These are phyloP conservation scores for Huso huso DNA, from an alignment of 2,797 vertebrate genomes.

Conservation along the genomic window DNA sequence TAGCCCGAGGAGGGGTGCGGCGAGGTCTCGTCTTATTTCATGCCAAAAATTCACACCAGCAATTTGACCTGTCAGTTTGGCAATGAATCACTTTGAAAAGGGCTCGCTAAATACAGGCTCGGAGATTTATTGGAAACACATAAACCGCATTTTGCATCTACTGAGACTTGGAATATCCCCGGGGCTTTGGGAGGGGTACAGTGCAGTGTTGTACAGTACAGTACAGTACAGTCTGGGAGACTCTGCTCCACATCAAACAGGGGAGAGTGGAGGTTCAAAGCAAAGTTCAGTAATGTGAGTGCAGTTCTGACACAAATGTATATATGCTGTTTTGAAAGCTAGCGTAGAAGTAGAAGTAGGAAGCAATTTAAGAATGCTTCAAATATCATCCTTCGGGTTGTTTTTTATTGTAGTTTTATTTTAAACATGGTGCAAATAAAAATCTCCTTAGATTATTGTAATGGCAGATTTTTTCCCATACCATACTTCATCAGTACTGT, in stretches of 20 bases:
- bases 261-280: constrained; percentile 31
- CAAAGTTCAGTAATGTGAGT: not conserved
- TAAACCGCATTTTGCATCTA: constrained; percentile 53
- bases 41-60: constrained; percentile 66
- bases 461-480: too few relatives aligned
- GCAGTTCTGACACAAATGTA: constrained; percentile 6
- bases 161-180: constrained; percentile 34
- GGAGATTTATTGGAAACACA: constrained; percentile 65
- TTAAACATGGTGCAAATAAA: too few relatives aligned
- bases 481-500: too few relatives aligned
- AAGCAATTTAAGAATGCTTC: too few relatives aligned
- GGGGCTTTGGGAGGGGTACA: not conserved
- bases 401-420: too few relatives aligned
- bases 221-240: too few relatives aligned
- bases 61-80: constrained; percentile 65
- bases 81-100: constrained; percentile 65
- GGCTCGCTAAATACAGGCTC: constrained; percentile 49
- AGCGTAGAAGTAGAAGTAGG: too few relatives aligned
- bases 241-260: not conserved
- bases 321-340: constrained; percentile 8
- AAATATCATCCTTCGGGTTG: too few relatives aligned
- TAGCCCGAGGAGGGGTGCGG: constrained; percentile 44
- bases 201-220: too few relatives aligned
- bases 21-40: constrained; percentile 48
- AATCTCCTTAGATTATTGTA: too few relatives aligned